Evolutionary conservation across 2,797 vertebrate species (phyloP).

Genomic region (Anabas testudineus): DNA sequence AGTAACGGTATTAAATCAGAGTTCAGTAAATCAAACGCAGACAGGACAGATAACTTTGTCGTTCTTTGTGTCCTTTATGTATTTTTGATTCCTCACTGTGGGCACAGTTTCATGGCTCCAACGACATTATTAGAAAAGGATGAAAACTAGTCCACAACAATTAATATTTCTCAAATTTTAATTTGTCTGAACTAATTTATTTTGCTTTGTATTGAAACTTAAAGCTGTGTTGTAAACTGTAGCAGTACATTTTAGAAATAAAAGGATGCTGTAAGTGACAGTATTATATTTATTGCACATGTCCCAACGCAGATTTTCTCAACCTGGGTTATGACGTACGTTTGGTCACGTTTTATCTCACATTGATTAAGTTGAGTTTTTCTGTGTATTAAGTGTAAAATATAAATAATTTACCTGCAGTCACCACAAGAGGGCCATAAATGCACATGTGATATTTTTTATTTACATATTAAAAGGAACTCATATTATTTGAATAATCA

Average conservation of each 20-base stretch:
- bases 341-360: too few relatives aligned
- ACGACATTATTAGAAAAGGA: slow-evolving; percentile 7
- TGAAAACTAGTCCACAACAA: background rate
- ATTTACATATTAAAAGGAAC: background rate
- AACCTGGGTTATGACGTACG: too few relatives aligned
- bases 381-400: background rate
- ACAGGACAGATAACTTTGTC: background rate
- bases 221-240: slow-evolving; percentile 78
- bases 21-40: slow-evolving; percentile 1
- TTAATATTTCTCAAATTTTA: slow-evolving; percentile 55
- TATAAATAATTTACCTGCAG: background rate
- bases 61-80: slow-evolving; percentile 7
- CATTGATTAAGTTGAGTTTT: background rate
- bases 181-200: slow-evolving; percentile 72
- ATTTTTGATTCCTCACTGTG: background rate
- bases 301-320: too few relatives aligned
- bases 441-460: background rate
- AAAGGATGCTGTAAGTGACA: slow-evolving; percentile 47
- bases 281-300: too few relatives aligned
- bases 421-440: slow-evolving; percentile 54
- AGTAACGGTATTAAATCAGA: background rate
- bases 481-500: background rate
- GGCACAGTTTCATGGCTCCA: slow-evolving; percentile 11
- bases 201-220: slow-evolving; percentile 68
- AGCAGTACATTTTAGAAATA: slow-evolving; percentile 75